A percentile compares a stretch with the other conserved stretches of the same genome.
Evolutionary conservation across 2,888 invertebrate species (phyloP).

Genomic region (Phragmatobia fuliginosa): DNA sequence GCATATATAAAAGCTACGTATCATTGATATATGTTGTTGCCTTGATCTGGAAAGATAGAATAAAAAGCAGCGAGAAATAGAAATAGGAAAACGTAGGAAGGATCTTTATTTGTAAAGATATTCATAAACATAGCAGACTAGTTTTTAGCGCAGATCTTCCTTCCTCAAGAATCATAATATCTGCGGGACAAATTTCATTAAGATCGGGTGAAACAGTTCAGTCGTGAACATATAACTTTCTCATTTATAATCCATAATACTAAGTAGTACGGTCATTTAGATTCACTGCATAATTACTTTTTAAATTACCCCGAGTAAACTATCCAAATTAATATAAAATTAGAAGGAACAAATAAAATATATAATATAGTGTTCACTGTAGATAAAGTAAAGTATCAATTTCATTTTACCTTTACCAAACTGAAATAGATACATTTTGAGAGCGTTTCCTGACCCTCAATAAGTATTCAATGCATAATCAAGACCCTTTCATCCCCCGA

Average conservation of each 20-base stretch:
- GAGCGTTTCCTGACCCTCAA: constrained; percentile 9
- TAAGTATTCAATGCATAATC: constrained; percentile 21
- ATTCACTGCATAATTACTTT: not conserved
- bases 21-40: not conserved
- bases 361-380: not conserved
- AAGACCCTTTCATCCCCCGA: constrained; percentile 15
- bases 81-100: not conserved
- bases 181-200: too few species aligned
- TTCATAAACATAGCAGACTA: not conserved
- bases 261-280: too few species aligned
- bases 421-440: constrained; percentile 10
- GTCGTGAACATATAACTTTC: too few species aligned
- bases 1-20: not conserved
- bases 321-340: too few species aligned
- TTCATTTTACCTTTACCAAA: not conserved
- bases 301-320: too few species aligned
- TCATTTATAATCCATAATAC: too few species aligned
- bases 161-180: too few species aligned
- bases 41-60: not conserved
- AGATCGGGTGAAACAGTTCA: too few species aligned
- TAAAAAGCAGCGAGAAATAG: not conserved
- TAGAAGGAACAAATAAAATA: not conserved
- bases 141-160: too few species aligned
- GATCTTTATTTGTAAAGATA: not conserved
- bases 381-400: not conserved